Base-by-base conservation (phyloP, 2,113 vertebrate genomes). In the Phodopus roborovskii region DNA sequence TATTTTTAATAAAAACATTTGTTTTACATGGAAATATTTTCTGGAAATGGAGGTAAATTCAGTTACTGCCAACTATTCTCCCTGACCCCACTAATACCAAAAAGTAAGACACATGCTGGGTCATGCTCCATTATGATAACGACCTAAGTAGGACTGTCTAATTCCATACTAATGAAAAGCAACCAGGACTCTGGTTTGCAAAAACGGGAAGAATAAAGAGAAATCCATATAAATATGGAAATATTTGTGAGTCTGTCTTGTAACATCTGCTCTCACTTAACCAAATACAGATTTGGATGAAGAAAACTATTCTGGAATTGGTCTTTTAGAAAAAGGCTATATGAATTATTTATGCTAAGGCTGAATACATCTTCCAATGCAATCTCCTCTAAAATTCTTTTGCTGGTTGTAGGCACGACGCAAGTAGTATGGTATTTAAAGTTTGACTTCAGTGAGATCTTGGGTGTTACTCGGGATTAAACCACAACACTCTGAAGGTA, bases 1-100 rank as follows among this genome's bases (percentile, higher is more conserved):
- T 81, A 74, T 96, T 96, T 94, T 91, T 60, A 16, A 39, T 77
- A 68, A 28, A 88, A 92, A 74, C 50, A 12, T 83, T 88, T 71
- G 2, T 62, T 24, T 84, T 50, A 42, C 33, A 28, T 56, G 84
- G 42, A 88, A 83, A 15, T 50, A 15, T 81, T 48, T 83, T 70
- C 33, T 71, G 45, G 75, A 88, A 88, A 92, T 22, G 53, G 73
- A 87, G 28, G n/a, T 85, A 64, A 30, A 28, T 50, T 87, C n/a
- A 70, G 26, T 86, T 83, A 70, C 87, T 79, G 53, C 56, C 75
- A 71, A 71, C 26, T 36, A 75, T 10, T 19, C 15, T 64, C 24
- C 13, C 10, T 42, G 58, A 42, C 22, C 45, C 11, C 6, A n/a
- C n/a, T 74, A 73, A 30, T 64, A 56, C 17, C 45, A 56, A 48